These are phyloP conservation scores for Heterotilapia buettikoferi DNA, from an alignment of 2,113 vertebrate genomes.

Conservation along the genomic window DNA sequence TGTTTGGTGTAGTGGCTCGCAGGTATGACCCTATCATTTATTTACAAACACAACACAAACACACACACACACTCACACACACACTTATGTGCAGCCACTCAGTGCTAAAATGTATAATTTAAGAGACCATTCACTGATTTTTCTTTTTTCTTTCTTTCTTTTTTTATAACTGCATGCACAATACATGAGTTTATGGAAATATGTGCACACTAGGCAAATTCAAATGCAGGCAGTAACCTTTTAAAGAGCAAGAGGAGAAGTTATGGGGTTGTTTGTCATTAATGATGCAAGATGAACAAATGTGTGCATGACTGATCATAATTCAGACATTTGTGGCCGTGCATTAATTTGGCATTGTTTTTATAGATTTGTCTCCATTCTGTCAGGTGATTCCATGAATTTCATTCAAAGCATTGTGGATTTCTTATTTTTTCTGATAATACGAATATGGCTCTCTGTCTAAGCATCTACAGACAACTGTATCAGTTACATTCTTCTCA, in stretches of 20 bases:
- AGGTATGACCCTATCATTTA: slow-evolving; percentile 72
- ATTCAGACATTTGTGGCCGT: slow-evolving; percentile 33
- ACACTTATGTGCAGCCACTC: slow-evolving; percentile 43
- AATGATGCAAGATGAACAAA: slow-evolving; percentile 51
- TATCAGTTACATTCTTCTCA: background rate
- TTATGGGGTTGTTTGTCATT: slow-evolving; percentile 63
- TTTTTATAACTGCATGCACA: slow-evolving; percentile 58
- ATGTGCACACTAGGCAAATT: slow-evolving; percentile 62
- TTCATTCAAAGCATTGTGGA: background rate
- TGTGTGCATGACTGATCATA: slow-evolving; percentile 33
- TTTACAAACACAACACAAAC: slow-evolving; percentile 58
- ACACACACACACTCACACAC: background rate
- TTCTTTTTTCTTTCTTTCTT: background rate
- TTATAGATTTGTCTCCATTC: background rate
- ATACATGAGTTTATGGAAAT: slow-evolving; percentile 73
- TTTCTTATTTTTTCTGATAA: background rate
- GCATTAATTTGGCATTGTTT: background rate
- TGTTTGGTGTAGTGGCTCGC: slow-evolving; percentile 44
- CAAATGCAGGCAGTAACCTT: slow-evolving; percentile 48
- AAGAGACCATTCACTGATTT: slow-evolving; percentile 57
- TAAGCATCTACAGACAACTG: background rate
- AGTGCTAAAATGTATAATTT: slow-evolving; percentile 76
- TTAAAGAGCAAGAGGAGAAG: slow-evolving; percentile 63
- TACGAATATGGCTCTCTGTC: background rate
- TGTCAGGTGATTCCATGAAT: background rate